phyloP scores from a whole-genome alignment of 2,888 invertebrate species.

The Trissonchulus latispiculum region DNA sequence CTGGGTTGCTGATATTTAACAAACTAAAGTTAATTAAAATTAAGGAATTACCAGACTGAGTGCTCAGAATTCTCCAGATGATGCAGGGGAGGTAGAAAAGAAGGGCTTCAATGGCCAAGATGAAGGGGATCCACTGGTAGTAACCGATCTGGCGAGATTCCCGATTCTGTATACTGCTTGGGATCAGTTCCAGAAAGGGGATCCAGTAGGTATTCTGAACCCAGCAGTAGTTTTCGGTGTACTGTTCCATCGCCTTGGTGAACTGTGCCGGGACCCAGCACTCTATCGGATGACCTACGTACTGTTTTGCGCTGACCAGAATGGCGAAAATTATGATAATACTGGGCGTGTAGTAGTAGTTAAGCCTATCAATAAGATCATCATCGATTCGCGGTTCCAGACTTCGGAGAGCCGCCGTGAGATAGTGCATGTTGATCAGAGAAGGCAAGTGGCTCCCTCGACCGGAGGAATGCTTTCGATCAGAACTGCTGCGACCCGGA shows the following conservation, averaged over 20 bases:
- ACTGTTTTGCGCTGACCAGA: conserved; percentile 48
- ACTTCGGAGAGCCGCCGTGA: conserved; percentile 39
- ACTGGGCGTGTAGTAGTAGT: conserved; percentile 45
- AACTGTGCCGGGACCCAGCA: conserved; percentile 52
- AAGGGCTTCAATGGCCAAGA: conserved; percentile 36
- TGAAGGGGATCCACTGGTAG: conserved; percentile 27
- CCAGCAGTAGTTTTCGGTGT: conserved; percentile 51
- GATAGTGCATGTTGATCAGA: conserved; percentile 40
- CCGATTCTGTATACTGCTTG: conserved; percentile 42
- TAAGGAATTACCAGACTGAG: conserved; percentile 38
- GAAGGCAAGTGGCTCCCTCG: conserved; percentile 16
- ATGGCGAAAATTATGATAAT: conserved; percentile 45
- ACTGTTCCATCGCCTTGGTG: conserved; percentile 50
- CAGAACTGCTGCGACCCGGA: not conserved
- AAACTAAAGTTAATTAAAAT: too few species aligned
- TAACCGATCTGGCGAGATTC: conserved; percentile 41
- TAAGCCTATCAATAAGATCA: conserved; percentile 46
- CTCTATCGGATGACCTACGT: conserved; percentile 51
- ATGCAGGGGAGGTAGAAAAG: conserved; percentile 42
- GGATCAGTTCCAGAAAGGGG: conserved; percentile 45
- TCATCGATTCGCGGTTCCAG: conserved; percentile 46
- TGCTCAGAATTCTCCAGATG: conserved; percentile 41
- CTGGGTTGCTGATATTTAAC: too few species aligned
- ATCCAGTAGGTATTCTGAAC: conserved; percentile 47
- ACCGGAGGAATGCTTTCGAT: not conserved